Conservation (phyloP, 2,797 vertebrate species). For the Denticeps clupeoides region DNA sequence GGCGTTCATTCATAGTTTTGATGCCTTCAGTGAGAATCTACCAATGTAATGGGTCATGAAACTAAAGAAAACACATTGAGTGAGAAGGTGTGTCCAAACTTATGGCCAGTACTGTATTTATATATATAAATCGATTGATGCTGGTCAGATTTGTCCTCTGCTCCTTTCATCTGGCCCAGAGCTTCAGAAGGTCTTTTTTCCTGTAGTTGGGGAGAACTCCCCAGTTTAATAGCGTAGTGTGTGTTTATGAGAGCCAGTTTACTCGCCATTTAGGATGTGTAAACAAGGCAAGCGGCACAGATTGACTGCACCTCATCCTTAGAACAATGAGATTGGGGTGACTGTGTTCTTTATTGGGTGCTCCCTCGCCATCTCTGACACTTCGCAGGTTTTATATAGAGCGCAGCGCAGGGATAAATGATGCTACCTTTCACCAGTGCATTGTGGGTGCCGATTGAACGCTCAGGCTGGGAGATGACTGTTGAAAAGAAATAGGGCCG, state of each 20-base stretch:
- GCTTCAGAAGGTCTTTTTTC: too few species aligned
- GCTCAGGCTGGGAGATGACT: constrained; percentile 19
- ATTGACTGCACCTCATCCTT: constrained; percentile 1
- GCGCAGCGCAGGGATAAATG: constrained; percentile 24
- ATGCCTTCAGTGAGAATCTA: too few species aligned
- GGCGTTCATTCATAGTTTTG: too few species aligned
- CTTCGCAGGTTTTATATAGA: constrained; percentile 28
- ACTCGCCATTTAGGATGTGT: constrained; percentile 28
- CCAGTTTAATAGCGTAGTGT: constrained; percentile 32
- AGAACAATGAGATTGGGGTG: constrained; percentile 19
- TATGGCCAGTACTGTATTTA: too few species aligned
- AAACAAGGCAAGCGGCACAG: constrained; percentile 22
- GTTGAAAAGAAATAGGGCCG: too few species aligned
- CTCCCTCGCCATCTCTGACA: constrained; percentile 27
- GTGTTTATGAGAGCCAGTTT: constrained; percentile 36
- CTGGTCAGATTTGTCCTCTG: too few species aligned
- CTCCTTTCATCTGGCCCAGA: too few species aligned
- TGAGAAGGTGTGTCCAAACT: too few species aligned
- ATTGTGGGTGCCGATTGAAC: constrained; percentile 18
- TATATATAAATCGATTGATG: too few species aligned
- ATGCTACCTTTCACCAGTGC: constrained; percentile 17
- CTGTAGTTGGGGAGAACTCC: constrained; percentile 2
- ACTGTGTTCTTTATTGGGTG: constrained; percentile 30
- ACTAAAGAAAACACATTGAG: too few species aligned
- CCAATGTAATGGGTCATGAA: too few species aligned